Evolutionary conservation across 2,797 vertebrate genomes (phyloP).

Genomic region (Sus cebifrons): DNA sequence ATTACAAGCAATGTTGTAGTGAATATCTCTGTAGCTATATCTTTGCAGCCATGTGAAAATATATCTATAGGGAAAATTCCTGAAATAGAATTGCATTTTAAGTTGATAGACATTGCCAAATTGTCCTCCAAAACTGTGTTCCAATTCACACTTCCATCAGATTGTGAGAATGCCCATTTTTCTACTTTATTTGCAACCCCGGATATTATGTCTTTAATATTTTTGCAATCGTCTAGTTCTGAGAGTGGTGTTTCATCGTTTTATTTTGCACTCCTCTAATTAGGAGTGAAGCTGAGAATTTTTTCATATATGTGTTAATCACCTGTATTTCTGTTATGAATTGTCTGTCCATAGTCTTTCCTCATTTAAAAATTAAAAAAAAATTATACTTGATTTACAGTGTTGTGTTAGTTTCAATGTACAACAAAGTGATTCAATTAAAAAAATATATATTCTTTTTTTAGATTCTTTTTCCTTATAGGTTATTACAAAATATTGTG

Average conservation of each 20-base stretch:
- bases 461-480: too few species aligned
- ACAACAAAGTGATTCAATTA: too few species aligned
- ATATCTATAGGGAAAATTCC: conserved; percentile 70
- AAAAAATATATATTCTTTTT: too few species aligned
- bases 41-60: conserved; percentile 74
- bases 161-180: conserved; percentile 75
- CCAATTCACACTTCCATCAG: conserved; percentile 75
- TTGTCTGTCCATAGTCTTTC: not conserved
- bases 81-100: conserved; percentile 84
- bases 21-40: conserved; percentile 40
- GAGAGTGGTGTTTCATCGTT: conserved; percentile 52
- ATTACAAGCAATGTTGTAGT: conserved; percentile 29
- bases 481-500: too few species aligned
- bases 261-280: conserved; percentile 63
- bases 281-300: not conserved
- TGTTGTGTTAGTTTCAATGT: too few species aligned
- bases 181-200: conserved; percentile 72
- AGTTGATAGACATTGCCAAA: conserved; percentile 82
- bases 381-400: too few species aligned
- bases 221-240: conserved; percentile 60
- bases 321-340: conserved; percentile 42
- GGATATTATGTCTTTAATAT: conserved; percentile 70
- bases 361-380: not conserved
- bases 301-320: conserved; percentile 9
- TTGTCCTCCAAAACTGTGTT: conserved; percentile 77